Evolutionary conservation across 1,140 invertebrate species (phyloP).

Genomic region (Venustaconcha ellipsiformis): DNA sequence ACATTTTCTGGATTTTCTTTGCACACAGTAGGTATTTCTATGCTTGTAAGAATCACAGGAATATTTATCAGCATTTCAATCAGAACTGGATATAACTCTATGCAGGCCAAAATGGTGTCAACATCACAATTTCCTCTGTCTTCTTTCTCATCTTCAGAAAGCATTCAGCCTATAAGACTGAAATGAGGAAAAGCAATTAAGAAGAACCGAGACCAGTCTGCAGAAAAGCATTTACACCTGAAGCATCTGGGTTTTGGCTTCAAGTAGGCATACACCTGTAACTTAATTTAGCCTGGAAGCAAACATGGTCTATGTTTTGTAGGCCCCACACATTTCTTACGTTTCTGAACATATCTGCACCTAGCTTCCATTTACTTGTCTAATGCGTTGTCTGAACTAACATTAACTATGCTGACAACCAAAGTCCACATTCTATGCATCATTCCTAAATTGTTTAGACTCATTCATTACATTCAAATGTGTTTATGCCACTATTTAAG

Average conservation of each 20-base stretch:
- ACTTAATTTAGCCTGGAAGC: slow-evolving; percentile 3
- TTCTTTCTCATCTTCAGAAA: too few relatives aligned
- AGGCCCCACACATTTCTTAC: background rate
- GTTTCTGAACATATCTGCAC: background rate
- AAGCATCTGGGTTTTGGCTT: slow-evolving; percentile 16
- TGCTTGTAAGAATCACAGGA: too few relatives aligned
- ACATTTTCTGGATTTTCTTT: too few relatives aligned
- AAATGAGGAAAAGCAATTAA: too few relatives aligned
- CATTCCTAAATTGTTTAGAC: slow-evolving; percentile 5
- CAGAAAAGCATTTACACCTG: too few relatives aligned
- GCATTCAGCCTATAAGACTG: too few relatives aligned
- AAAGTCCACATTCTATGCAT: background rate
- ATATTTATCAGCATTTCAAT: too few relatives aligned
- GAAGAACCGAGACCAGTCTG: too few relatives aligned
- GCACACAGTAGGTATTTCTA: too few relatives aligned
- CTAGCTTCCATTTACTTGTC: slow-evolving; percentile 6
- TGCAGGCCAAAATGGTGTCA: too few relatives aligned
- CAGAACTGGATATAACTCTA: too few relatives aligned
- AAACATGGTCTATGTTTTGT: slow-evolving; percentile 11
- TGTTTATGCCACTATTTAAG: slow-evolving; percentile 13
- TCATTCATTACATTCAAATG: background rate
- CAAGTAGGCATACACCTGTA: background rate
- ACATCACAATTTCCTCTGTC: too few relatives aligned
- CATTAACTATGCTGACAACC: background rate
- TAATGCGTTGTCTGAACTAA: background rate